Conservation (phyloP, 2,888 invertebrate species). For the Hirtodrosophila confusa region DNA sequence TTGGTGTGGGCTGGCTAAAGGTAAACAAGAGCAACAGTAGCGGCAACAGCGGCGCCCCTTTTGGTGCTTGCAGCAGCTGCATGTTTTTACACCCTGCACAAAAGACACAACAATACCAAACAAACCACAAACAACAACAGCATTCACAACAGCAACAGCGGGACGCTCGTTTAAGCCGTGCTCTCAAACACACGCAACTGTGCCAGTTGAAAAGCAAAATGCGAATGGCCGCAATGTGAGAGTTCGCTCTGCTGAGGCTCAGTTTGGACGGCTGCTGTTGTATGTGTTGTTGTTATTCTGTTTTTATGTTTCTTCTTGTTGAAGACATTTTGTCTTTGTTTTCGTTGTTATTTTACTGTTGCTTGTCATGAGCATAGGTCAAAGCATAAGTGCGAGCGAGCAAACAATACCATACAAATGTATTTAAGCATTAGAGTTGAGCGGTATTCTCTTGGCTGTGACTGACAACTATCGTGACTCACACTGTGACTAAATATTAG, state of each 20-base stretch:
- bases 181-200: slow-evolving; percentile 40
- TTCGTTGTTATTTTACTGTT: slow-evolving; percentile 32
- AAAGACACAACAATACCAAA: slow-evolving; percentile 2
- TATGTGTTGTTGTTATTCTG: slow-evolving; percentile 7
- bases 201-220: slow-evolving; percentile 53
- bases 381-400: slow-evolving; percentile 52
- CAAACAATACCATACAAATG: slow-evolving; percentile 14
- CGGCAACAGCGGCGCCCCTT: slow-evolving; percentile 23
- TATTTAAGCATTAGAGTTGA: neutral
- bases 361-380: slow-evolving; percentile 41
- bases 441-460: too few species aligned
- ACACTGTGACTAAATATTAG: slow-evolving; percentile 15
- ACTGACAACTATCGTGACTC: too few species aligned
- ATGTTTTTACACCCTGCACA: slow-evolving; percentile 10
- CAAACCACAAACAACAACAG: slow-evolving; percentile 9
- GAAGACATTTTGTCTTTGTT: slow-evolving; percentile 43
- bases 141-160: slow-evolving; percentile 6
- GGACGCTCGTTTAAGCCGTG: neutral
- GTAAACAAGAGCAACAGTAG: slow-evolving; percentile 30
- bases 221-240: slow-evolving; percentile 52
- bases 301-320: slow-evolving; percentile 31
- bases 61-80: slow-evolving; percentile 28
- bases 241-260: slow-evolving; percentile 6
- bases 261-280: slow-evolving; percentile 11
- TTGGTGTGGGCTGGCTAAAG: slow-evolving; percentile 57